Evolutionary conservation across 53 echinoderm and acorn worm genomes (phyloP).

Genomic region (Arbacia lixula): DNA sequence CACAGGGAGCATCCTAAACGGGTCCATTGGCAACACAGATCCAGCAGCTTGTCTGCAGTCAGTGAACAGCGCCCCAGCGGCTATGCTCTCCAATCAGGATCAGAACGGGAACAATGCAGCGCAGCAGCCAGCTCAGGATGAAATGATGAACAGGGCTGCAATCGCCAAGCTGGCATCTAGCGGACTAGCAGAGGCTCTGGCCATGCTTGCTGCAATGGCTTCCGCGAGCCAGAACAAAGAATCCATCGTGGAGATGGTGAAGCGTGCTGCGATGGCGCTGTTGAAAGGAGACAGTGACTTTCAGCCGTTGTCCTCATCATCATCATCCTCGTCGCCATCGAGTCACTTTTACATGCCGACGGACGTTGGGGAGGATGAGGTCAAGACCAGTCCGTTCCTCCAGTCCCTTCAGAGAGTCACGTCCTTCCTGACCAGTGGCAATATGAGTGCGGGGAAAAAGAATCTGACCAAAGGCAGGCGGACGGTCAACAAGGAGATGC

Average conservation of each 20-base stretch:
- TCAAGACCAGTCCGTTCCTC: conserved; percentile 47
- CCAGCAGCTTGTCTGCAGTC: not conserved
- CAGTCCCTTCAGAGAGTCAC: conserved; percentile 86
- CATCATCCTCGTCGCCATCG: conserved; percentile 11
- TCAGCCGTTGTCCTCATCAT: conserved; percentile 21
- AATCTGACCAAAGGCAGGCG: conserved; percentile 47
- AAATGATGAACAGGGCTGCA: conserved; percentile 15
- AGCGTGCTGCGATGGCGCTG: conserved; percentile 28
- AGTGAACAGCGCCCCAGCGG: not conserved
- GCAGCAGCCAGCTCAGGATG: not conserved
- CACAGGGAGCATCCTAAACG: conserved; percentile 11
- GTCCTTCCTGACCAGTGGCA: conserved; percentile 82
- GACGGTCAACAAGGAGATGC: conserved; percentile 87
- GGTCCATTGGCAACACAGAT: not conserved
- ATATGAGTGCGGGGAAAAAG: conserved; percentile 55
- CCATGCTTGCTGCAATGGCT: conserved; percentile 59
- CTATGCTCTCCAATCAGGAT: not conserved
- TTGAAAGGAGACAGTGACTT: conserved; percentile 27
- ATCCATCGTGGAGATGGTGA: conserved; percentile 49
- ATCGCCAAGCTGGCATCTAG: conserved; percentile 45
- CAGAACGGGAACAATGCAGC: conserved; percentile 15
- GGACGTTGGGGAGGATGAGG: conserved; percentile 52
- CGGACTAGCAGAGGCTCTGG: conserved; percentile 48
- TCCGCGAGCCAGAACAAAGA: conserved; percentile 39
- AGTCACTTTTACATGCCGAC: conserved; percentile 51